Base-by-base conservation (phyloP, 2,888 invertebrate species). In the Toxonevra muliebris region DNA sequence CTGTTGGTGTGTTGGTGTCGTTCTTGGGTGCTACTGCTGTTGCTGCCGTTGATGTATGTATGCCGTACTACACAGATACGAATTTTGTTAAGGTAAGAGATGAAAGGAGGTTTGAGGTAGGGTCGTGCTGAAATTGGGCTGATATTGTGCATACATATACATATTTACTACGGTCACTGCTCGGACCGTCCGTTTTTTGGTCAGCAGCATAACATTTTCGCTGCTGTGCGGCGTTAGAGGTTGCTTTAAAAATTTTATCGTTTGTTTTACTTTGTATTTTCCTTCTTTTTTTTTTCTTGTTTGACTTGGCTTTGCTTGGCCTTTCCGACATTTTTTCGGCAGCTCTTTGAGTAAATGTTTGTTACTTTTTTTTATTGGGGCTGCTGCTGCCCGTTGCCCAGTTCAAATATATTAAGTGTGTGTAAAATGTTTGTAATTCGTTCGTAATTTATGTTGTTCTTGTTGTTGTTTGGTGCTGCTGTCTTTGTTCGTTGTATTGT, bases 391-490 rank as follows among this genome's bases (percentile, higher is more conserved):
- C 42, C 40, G 13, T 30, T 30, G 30, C 30, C 30, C 42, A n/a
- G 48, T 13, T 41, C 43, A 60, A 60, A 13, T 42, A 40, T 53
- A 61, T 61, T 61, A 61, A 61, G 40, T 61, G 52, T 30, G 30
- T 61, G 61, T 53, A 61, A 61, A 61, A 61, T 53, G 41, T 15
- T 53, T 30, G 61, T 61, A 53, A 61, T 40, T 61, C 20, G 3
- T 48, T 20, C 48, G 59, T 13, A 60, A 12, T 30, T 15, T 20
- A 41, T 15, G 50, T 30, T 30, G 30, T 30, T 30, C 30, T 30
- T 30, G 30, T 30, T 30, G 3, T 30, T 30, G 30, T 30, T 30
- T 30, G 30, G 2, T 4, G 30, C 30, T 30, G 30, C 30, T 30
- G 30, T 7, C 30, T 30, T 30, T 30, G 30, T 30, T 30, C 11